Evolutionary conservation across 2,888 invertebrate species (phyloP), one percentile per base, ranked within the genome.

Genomic region (Tortricodes alternella): DNA sequence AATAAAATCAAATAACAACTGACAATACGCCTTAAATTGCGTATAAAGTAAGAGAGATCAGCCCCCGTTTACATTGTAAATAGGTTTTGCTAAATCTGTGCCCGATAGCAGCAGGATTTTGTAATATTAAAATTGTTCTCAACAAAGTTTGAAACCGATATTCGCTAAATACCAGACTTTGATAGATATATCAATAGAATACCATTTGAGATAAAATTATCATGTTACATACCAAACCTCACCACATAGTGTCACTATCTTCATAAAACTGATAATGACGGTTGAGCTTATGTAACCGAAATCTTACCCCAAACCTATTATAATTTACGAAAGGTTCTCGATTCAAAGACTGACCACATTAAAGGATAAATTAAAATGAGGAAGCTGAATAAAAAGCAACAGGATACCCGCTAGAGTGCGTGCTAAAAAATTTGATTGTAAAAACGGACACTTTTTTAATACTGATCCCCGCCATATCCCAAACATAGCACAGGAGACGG

Each of bases 391-490:
- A 73, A 75, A 73, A 75, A 68, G 68, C 72, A 73, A 66, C 74
- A 78, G 76, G 77, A 81, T 73, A 78, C 66, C 66, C 65, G 75
- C 43, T 44, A 72, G 77, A 80, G 80, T 80, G 74, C 61, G 59
- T 58, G 70, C 70, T 70, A 75, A 82, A 81, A 80, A 78, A 72
- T 69, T n/a, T 66, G 65, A 59, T 60, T 37, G 55, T 65, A 71
- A 75, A 77, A 74, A 71, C 70, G 73, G 72, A 77, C 71, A 74
- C 70, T 75, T 76, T 76, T 67, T 66, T 76, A 79, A 76, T 77
- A 73, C 73, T 71, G 75, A 73, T 76, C 73, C 73, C 73, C 67
- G 64, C 68, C 67, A 73, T 78, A 83, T 81, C 84, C 83, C 76
- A 75, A 78, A 80, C 83, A 78, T 66, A 66, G 65, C 58, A 61